Base-by-base conservation (phyloP, 1,140 invertebrate species). In the Chironomus tepperi region DNA sequence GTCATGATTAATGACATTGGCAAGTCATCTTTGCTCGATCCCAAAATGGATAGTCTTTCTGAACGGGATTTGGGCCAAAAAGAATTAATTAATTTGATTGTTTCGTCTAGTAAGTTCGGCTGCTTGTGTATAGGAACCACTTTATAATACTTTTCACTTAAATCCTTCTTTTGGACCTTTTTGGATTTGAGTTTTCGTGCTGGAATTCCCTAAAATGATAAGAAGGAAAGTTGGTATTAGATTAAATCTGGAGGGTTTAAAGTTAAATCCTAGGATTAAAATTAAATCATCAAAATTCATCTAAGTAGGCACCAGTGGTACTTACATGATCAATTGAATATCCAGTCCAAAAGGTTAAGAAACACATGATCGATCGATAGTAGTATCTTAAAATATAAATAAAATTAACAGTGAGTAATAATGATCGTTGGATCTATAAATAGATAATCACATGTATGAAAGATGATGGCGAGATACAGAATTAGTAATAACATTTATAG, bases 1-100 rank as follows among this genome's bases (percentile, higher is more conserved):
- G 65, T 70, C 65, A 70, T 19, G 18, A 70, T 70, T 7, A 70
- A 21, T 7, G 16, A 19, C 7, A 70, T 16, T 19, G 65, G 65
- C 9, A 18, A 16, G 6, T 19, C 19, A 70, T 70, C 65, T 70
- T 70, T 70, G 19, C 65, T 70, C 16, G 65, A 70, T 8, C 65
- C 65, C 9, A 70, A 12, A 19, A 70, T 70, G n/a, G 65, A 70
- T 7, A 70, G 18, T 70, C 65, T 18, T 19, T 70, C 65, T 18
- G 65, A n/a, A 19, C 65, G 65, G 9, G 65, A 19, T 12, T 70
- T 70, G n/a, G 65, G 65, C 65, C 65, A 70, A 70, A 19, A 21
- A 2, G 8, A 18, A 18, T 70, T 70, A 12, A 70, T 70, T 19
- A 70, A 21, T 19, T 21, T 18, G 7, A 70, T 70, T 19, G 65